Evolutionary conservation across 2,113 vertebrate species (phyloP).

Genomic region (Syngnathus typhle): DNA sequence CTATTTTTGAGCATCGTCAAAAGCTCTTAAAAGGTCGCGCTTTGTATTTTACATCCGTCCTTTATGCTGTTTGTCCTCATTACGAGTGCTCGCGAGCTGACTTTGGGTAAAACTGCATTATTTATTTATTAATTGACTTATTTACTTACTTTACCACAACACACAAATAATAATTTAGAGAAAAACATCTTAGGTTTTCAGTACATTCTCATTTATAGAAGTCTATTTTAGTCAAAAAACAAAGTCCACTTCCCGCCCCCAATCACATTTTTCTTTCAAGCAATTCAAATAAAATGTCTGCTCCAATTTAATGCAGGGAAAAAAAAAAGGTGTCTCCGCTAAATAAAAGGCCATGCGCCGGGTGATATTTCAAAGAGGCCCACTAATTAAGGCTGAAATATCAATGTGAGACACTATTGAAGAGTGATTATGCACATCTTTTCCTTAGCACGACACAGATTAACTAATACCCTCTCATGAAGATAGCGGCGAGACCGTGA

Average conservation of each 20-base stretch:
- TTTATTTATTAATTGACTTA: too few relatives aligned
- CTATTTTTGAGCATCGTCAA: conserved; percentile 13
- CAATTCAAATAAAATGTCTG: conserved; percentile 1
- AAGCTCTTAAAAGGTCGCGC: conserved; percentile 8
- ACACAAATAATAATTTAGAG: too few relatives aligned
- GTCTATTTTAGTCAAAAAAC: too few relatives aligned
- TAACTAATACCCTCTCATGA: conserved; percentile 36
- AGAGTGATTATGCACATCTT: conserved; percentile 4
- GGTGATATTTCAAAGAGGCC: conserved; percentile 9
- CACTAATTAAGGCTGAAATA: background rate
- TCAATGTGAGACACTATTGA: conserved; percentile 2
- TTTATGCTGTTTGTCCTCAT: background rate
- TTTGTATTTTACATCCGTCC: conserved; percentile 1
- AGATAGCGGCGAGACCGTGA: conserved; percentile 24
- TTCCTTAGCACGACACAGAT: conserved; percentile 13
- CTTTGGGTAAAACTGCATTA: background rate
- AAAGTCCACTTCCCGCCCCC: background rate
- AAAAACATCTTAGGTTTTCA: too few relatives aligned
- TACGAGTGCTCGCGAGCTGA: background rate
- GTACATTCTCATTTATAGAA: too few relatives aligned
- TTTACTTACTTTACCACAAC: too few relatives aligned
- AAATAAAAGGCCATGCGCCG: background rate
- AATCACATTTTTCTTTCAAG: background rate
- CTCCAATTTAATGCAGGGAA: background rate
- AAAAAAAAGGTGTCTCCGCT: background rate